Conservation (phyloP, 2,888 invertebrate species). For the Orchesella flavescens region DNA sequence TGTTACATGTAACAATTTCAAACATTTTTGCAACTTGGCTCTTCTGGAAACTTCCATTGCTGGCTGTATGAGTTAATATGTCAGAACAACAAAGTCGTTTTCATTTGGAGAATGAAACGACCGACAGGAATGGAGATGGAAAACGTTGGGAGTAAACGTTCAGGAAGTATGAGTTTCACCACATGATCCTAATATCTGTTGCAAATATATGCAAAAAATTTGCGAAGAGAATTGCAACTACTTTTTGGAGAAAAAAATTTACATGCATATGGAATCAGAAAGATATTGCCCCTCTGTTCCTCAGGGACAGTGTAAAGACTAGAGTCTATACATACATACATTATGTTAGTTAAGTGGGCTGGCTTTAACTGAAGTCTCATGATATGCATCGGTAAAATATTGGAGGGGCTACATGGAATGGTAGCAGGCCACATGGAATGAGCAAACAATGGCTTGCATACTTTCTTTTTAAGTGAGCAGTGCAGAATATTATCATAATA, state of each 20-base stretch:
- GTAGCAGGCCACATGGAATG: conserved; percentile 19
- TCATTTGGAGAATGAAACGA: no score
- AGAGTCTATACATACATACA: background rate
- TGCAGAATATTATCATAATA: conserved; percentile 22
- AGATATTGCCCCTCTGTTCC: conserved; percentile 50
- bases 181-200: conserved; percentile 39
- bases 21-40: no score
- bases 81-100: no score
- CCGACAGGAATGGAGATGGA: no score
- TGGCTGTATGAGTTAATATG: no score
- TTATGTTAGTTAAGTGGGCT: conserved; percentile 6
- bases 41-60: no score
- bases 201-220: conserved; percentile 50
- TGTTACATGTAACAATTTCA: no score
- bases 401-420: background rate
- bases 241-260: conserved; percentile 35
- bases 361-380: background rate
- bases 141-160: background rate
- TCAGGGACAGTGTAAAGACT: conserved; percentile 17
- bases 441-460: conserved; percentile 31
- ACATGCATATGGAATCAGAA: conserved; percentile 55
- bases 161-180: conserved; percentile 5
- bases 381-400: conserved; percentile 7
- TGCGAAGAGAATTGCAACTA: conserved; percentile 41
- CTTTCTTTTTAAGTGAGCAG: background rate